A percentile compares a stretch with the other conserved stretches of the same genome.
Evolutionary conservation across 2,797 vertebrate genomes (phyloP).

Genomic region (Melopsittacus undulatus): DNA sequence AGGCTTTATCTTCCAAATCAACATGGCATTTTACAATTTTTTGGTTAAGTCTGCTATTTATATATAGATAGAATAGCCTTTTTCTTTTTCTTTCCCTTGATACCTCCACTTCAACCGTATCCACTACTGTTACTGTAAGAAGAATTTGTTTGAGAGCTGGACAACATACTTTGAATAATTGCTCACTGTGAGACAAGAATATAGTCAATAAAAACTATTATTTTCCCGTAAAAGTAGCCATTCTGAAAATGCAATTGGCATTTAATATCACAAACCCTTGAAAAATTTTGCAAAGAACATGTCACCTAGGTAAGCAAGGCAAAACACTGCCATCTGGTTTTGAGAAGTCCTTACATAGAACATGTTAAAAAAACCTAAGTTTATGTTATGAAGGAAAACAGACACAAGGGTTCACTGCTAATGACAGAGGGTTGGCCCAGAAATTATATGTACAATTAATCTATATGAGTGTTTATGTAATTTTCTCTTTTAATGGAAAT

Average conservation of each 20-base stretch:
- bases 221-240: neutral
- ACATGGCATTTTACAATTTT: neutral
- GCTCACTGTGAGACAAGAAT: neutral
- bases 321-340: neutral
- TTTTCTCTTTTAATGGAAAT: neutral
- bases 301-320: neutral
- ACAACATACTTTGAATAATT: neutral
- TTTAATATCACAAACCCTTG: neutral
- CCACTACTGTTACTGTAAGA: neutral
- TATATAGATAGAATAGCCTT: neutral
- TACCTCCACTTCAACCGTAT: neutral
- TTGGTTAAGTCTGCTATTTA: neutral
- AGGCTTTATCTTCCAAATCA: neutral
- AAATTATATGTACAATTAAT: neutral
- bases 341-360: neutral
- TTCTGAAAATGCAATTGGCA: neutral
- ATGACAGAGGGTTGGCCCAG: neutral
- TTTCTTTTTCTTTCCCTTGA: neutral
- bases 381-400: neutral
- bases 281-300: neutral
- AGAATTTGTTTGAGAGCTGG: neutral
- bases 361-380: neutral
- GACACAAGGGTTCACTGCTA: neutral
- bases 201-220: neutral
- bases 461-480: neutral